Evolutionary conservation across 2,888 invertebrate genomes (phyloP), one percentile per base, ranked within the genome.

Genomic region (Andrena bucephala): DNA sequence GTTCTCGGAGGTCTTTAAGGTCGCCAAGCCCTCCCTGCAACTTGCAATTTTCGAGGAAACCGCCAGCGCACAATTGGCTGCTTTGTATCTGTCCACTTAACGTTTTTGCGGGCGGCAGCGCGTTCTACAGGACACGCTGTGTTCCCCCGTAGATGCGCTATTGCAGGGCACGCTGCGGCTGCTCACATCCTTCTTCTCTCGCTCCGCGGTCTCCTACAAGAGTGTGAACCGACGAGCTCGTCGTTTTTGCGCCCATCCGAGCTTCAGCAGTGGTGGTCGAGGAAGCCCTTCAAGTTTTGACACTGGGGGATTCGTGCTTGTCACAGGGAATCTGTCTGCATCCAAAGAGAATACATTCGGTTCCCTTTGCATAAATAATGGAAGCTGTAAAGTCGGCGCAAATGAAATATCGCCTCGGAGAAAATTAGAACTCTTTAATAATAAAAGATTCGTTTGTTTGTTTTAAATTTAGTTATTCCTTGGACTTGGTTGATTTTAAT

Each of bases 1-100:
- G 54, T n/a, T 63, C 24, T 33, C 31, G n/a, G 24, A 27, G 72
- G 27, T 52, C 20, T 33, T 31, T 3, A 33, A 16, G 57, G 68
- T 31, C 16, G 48, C 27, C 42, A 16, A 42, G 16, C 31, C 33
- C 62, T 72, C 65, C 73, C 65, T 65, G 42, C 10, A 7, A 31
- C 36, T 31, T 8, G 60, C 42, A 70, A 69, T 81, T 81, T 42
- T 59, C 72, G 59, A 72, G 72, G 59, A 65, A 78, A 78, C 68
- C 36, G 59, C 31, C 50, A 16, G 8, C 48, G 52, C 36, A 81
- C 72, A 81, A 81, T 81, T 72, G 78, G 72, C 27, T n/a, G 78
- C 73, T 73, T 78, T 81, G 72, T 81, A 73, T 65, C 70, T 77
- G 77, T 71, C 80, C 80, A 70, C 52, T 66, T 50, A 66, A n/a